Conservation (phyloP, 2,888 invertebrate species). For the Digitonthophagus gazella region DNA sequence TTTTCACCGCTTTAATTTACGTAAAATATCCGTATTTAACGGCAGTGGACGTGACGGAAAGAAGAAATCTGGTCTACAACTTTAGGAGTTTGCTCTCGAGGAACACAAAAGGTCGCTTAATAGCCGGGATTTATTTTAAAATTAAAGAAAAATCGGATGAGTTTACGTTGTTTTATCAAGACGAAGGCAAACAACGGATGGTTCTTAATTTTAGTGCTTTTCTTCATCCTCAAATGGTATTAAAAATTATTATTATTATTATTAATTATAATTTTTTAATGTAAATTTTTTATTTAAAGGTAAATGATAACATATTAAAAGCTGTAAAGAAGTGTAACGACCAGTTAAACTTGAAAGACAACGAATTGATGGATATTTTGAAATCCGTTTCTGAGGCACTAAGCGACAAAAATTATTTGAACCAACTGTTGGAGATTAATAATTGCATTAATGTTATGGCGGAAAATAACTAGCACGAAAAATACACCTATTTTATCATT, state of each 20-base stretch:
- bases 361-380: constrained; percentile 63
- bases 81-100: constrained; percentile 77
- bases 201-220: constrained; percentile 76
- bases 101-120: constrained; percentile 78
- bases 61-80: constrained; percentile 84
- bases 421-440: constrained; percentile 77
- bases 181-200: constrained; percentile 62
- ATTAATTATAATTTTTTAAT: neutral
- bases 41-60: constrained; percentile 82
- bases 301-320: constrained; percentile 60
- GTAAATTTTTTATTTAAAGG: constrained; percentile 49
- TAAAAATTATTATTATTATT: neutral
- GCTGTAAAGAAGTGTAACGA: constrained; percentile 68
- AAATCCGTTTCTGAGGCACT: constrained; percentile 66
- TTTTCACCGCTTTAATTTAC: constrained; percentile 70
- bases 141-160: constrained; percentile 59
- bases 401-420: constrained; percentile 69
- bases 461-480: constrained; percentile 62
- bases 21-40: constrained; percentile 75
- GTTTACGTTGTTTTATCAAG: constrained; percentile 79
- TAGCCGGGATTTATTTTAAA: constrained; percentile 84
- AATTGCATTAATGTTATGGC: constrained; percentile 76
- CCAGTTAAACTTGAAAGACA: constrained; percentile 66
- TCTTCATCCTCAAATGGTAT: constrained; percentile 58
- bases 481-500: too few species aligned